Evolutionary conservation across 2,113 vertebrate genomes (phyloP).

Genomic region (Grus americana): DNA sequence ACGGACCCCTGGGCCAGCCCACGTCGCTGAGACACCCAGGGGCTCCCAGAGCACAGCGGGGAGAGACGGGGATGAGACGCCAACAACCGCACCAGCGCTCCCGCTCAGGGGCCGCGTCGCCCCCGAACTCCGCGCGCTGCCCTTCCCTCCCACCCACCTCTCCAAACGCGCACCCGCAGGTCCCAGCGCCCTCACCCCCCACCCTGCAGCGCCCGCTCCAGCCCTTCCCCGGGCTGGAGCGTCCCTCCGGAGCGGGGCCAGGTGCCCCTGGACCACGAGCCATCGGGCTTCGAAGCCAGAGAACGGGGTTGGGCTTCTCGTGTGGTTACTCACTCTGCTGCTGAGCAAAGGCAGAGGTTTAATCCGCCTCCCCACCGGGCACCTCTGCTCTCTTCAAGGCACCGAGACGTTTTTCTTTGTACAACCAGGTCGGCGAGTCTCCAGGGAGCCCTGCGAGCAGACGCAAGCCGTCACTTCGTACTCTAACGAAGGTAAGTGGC

Average conservation of each 20-base stretch:
- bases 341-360: background rate
- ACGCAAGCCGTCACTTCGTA: conserved; percentile 26
- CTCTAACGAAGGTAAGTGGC: conserved; percentile 65
- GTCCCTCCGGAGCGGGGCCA: background rate
- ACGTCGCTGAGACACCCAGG: background rate
- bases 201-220: background rate
- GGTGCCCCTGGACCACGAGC: fast-evolving
- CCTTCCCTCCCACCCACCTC: no score
- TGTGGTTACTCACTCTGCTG: fast-evolving
- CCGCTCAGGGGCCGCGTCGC: fast-evolving
- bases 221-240: background rate
- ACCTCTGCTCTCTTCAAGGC: background rate
- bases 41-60: background rate
- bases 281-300: background rate
- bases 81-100: background rate
- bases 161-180: fast-evolving
- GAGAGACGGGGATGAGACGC: background rate
- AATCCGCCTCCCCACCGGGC: background rate
- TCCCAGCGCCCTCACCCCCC: background rate
- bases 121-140: background rate
- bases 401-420: background rate
- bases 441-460: conserved; percentile 3
- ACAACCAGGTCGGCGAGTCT: conserved; percentile 40
- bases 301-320: fast-evolving
- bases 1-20: background rate